Evolutionary conservation across 92 coral and sea anemone genomes (phyloP), one percentile per base, ranked within the genome.

Genomic region (Blastomussa wellsi): DNA sequence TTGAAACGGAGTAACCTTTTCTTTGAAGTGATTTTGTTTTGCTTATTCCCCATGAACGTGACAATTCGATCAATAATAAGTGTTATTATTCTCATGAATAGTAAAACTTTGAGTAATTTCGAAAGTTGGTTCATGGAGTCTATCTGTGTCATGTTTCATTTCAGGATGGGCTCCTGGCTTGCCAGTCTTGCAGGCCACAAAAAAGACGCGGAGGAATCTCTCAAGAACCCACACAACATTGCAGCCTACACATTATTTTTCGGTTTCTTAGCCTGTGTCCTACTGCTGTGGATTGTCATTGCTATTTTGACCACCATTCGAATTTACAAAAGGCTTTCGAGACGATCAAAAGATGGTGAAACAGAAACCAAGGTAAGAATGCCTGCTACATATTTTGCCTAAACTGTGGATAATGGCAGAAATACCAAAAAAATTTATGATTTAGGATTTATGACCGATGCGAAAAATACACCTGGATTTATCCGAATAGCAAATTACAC

Each of bases 131-230:
- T n/a, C n/a, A n/a, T n/a, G n/a, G n/a, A n/a, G n/a, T 5, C 26
- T 24, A 7, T n/a, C n/a, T 24, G 65, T 5, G 65, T 57, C 24
- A 29, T 24, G 0, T 15, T 29, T 68, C 26, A 15, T 41, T 35
- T 70, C 41, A 81, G 78, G 36, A 83, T 83, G 87, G 80, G 87
- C 9, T 31, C 41, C 2, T 83, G 81, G 81, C 1, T 83, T 6
- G 80, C 87, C 81, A 74, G 47, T 38, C 87, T 83, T 64, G 80
- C 80, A 10, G 80, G 74, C 35, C 79, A 75, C 35, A 3, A 29
- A 60, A 39, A 24, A 41, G 74, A 83, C 26, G 81, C 87, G 0
- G 16, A 29, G 20, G 47, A 37, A 22, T 37, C 62, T 0, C 60
- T 59, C 32, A 75, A 59, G 24, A 36, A 74, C 60, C 87, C 87